A percentile compares a stretch with the other conserved stretches of the same genome.
Evolutionary conservation across 2,797 vertebrate genomes (phyloP).

Genomic region (Garrulus glandarius): DNA sequence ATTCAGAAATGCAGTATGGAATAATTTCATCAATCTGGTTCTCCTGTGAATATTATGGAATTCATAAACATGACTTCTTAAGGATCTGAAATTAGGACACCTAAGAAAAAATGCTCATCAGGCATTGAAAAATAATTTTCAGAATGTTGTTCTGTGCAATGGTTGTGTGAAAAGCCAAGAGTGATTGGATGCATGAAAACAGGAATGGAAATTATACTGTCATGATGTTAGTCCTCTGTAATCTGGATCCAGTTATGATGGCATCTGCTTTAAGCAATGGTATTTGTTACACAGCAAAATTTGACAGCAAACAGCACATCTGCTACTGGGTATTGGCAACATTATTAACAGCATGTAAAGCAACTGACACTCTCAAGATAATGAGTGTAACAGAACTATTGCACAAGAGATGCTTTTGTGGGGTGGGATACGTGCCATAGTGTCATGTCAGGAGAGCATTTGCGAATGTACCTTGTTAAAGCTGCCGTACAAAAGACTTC

Average conservation of each 20-base stretch:
- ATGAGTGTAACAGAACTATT: neutral
- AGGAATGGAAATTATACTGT: neutral
- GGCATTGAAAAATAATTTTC: neutral
- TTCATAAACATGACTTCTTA: neutral
- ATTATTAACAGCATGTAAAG: neutral
- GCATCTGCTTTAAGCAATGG: neutral
- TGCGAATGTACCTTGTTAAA: neutral
- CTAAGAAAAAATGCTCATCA: neutral
- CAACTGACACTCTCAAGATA: neutral
- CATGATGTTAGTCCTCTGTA: neutral
- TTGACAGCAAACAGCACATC: neutral
- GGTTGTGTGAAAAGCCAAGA: neutral
- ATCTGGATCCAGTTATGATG: neutral
- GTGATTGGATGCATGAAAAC: neutral
- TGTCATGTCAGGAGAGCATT: neutral
- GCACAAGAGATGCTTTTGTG: neutral
- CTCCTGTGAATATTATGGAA: neutral
- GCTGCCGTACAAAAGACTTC: neutral
- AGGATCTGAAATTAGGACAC: neutral
- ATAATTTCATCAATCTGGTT: neutral
- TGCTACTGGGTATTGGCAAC: neutral
- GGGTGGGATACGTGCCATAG: neutral
- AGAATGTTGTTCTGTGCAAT: neutral
- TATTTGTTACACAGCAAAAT: neutral
- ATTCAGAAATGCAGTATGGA: neutral